Evolutionary conservation across 2,797 vertebrate genomes (phyloP).

Genomic region (Sciurus vulgaris): DNA sequence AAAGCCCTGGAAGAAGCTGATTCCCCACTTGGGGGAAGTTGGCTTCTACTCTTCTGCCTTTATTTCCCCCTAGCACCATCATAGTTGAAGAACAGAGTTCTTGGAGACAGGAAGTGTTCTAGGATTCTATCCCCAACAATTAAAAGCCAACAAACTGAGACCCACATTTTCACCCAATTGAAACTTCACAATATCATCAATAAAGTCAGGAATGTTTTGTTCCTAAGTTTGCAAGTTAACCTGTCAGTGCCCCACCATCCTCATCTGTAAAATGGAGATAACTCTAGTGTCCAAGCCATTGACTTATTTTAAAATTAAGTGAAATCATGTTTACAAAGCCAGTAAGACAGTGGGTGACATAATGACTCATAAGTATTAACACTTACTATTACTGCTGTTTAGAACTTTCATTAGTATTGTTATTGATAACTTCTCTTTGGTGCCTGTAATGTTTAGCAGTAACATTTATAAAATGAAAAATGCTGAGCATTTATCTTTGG

Average conservation of each 20-base stretch:
- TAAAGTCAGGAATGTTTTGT: background rate
- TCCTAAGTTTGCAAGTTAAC: background rate
- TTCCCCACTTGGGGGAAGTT: background rate
- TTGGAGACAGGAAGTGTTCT: background rate
- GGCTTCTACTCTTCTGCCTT: background rate
- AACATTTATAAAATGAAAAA: background rate
- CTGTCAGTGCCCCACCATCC: background rate
- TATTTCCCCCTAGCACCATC: background rate
- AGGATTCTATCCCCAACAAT: background rate
- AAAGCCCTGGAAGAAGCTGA: background rate
- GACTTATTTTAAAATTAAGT: conserved; percentile 3
- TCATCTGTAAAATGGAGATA: background rate
- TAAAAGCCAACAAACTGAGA: background rate
- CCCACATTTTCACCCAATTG: background rate
- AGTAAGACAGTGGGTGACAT: background rate
- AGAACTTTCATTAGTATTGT: background rate
- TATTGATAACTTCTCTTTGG: background rate
- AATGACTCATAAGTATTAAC: background rate
- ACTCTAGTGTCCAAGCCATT: background rate
- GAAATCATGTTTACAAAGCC: background rate
- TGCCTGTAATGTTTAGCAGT: background rate
- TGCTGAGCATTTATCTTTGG: background rate
- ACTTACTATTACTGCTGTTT: background rate
- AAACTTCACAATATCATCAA: background rate
- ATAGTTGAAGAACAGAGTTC: background rate